These are phyloP conservation scores for Heliconius sara DNA, from an alignment of 2,888 invertebrate species.

Conservation along the genomic window DNA sequence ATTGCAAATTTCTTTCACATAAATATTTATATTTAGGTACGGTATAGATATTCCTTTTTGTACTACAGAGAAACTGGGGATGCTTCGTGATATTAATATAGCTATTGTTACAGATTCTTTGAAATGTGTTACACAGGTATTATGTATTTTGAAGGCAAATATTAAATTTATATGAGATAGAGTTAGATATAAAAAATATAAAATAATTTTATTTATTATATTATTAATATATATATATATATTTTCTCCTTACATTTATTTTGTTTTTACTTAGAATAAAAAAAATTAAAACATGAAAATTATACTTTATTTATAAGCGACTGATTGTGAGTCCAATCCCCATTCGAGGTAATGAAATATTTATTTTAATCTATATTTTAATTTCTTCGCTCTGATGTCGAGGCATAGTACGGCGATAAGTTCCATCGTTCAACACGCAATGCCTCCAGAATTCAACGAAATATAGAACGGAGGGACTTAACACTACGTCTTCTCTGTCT, in stretches of 20 bases:
- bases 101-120: not conserved
- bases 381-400: not conserved
- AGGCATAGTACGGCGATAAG: not conserved
- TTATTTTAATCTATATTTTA: no score
- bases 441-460: not conserved
- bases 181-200: not conserved
- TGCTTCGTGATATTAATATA: constrained; percentile 3
- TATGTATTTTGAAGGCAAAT: not conserved
- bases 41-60: not conserved
- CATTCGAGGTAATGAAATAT: no score
- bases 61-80: not conserved
- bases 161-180: not conserved
- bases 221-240: no score
- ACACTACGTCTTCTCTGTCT: not conserved
- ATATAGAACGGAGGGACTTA: not conserved
- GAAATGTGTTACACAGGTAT: not conserved
- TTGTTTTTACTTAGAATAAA: not conserved
- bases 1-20: not conserved
- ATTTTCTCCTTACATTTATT: not conserved
- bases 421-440: not conserved
- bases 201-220: not conserved
- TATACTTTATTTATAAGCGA: not conserved
- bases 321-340: no score
- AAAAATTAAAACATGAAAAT: not conserved
- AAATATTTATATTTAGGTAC: not conserved